Conservation (phyloP, 2,888 invertebrate species). For the Meiosimyza platycephala region DNA sequence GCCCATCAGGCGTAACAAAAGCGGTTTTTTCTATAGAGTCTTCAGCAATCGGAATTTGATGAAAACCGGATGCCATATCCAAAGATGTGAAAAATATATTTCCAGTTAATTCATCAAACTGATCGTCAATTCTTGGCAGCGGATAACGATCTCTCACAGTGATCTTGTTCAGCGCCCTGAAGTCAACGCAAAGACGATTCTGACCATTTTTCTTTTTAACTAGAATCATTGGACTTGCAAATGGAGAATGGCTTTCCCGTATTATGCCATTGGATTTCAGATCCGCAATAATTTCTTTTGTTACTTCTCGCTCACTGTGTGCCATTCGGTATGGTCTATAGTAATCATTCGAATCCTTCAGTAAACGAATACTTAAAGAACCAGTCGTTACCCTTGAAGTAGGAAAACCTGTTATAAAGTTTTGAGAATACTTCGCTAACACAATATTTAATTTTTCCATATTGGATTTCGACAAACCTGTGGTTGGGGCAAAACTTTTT, state of each 20-base stretch:
- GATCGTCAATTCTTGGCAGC: slow-evolving; percentile 62
- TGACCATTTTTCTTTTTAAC: slow-evolving; percentile 41
- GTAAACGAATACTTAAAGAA: slow-evolving; percentile 31
- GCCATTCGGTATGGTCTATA: slow-evolving; percentile 36
- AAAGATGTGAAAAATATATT: slow-evolving; percentile 49
- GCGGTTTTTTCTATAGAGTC: too few relatives aligned
- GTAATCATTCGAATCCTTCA: slow-evolving; percentile 28
- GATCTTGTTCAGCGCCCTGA: too few relatives aligned
- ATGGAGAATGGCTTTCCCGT: slow-evolving; percentile 38
- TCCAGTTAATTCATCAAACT: slow-evolving; percentile 52
- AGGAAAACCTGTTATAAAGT: slow-evolving; percentile 9
- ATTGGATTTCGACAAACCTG: background rate
- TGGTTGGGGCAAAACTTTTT: background rate
- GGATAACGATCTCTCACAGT: slow-evolving; percentile 58
- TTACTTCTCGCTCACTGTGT: slow-evolving; percentile 36
- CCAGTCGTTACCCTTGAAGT: too few relatives aligned
- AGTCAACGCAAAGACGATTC: slow-evolving; percentile 41
- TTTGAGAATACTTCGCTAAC: slow-evolving; percentile 34
- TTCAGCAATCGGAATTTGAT: slow-evolving; percentile 34
- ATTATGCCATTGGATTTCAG: slow-evolving; percentile 35
- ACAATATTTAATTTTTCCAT: slow-evolving; percentile 22
- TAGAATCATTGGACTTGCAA: slow-evolving; percentile 40
- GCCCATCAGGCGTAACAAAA: too few relatives aligned
- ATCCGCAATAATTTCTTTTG: slow-evolving; percentile 34
- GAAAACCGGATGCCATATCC: slow-evolving; percentile 40